Percentiles rank a stretch among this genome's conserved stretches.
phyloP scores from a whole-genome alignment of 2,113 vertebrate species.

The Haliaeetus leucogaster region DNA sequence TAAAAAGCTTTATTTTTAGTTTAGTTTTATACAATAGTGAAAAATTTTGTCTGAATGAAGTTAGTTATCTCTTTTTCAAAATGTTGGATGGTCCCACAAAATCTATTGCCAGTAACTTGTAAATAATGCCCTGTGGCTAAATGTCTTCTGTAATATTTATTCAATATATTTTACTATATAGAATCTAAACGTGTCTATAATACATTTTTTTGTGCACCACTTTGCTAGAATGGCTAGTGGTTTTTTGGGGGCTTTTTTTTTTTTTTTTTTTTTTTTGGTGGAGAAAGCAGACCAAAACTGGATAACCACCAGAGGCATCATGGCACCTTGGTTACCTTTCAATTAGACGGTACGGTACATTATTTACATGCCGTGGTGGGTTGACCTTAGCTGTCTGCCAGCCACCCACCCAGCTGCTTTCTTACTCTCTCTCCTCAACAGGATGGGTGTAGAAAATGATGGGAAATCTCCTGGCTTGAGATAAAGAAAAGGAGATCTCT shows the following conservation, averaged over 20 bases:
- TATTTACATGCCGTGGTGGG: neutral
- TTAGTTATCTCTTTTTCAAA: neutral
- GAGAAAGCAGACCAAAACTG: neutral
- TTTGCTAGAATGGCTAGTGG: neutral
- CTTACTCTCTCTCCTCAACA: neutral
- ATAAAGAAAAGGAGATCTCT: neutral
- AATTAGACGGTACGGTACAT: neutral
- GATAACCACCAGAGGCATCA: neutral
- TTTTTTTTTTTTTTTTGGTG: neutral
- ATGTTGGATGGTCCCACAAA: neutral
- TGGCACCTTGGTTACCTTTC: neutral
- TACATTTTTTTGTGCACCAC: neutral
- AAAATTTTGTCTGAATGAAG: neutral
- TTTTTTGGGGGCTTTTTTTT: neutral
- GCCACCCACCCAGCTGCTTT: neutral
- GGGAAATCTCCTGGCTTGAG: neutral
- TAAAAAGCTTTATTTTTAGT: neutral
- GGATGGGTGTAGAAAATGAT: neutral
- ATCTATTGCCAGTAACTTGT: neutral
- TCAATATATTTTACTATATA: neutral
- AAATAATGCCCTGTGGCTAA: neutral
- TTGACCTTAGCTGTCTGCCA: neutral
- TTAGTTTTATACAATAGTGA: neutral
- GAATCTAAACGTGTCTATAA: neutral
- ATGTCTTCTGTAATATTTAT: neutral